Percentiles rank a stretch among this genome's conserved stretches.
These are phyloP conservation scores for Mimachlamys varia DNA, from an alignment of 2,888 invertebrate genomes.

Conservation along the genomic window DNA sequence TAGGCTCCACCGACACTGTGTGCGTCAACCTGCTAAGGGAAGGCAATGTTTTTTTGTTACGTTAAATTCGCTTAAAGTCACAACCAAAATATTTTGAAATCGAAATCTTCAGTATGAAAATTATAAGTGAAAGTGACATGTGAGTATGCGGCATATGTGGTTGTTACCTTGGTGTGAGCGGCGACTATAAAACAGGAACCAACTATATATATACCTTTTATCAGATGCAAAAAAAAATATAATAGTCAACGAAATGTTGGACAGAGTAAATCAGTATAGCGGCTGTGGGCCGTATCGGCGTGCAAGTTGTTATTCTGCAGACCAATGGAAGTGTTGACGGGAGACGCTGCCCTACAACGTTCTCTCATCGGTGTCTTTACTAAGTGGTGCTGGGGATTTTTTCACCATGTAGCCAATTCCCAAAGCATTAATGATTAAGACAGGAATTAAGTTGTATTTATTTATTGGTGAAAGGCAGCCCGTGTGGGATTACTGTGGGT, in stretches of 20 bases:
- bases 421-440: background rate
- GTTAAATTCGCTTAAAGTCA: conserved; percentile 19
- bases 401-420: background rate
- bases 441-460: background rate
- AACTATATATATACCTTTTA: conserved; percentile 4
- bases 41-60: conserved; percentile 13
- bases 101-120: conserved; percentile 26
- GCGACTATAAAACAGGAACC: background rate
- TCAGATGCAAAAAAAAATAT: conserved; percentile 31
- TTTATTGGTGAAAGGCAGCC: background rate
- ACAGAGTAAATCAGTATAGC: background rate
- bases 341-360: background rate
- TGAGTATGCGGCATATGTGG: background rate
- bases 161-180: background rate
- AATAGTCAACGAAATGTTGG: conserved; percentile 11
- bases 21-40: background rate
- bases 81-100: conserved; percentile 34
- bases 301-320: background rate
- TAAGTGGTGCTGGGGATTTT: background rate
- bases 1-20: background rate
- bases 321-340: background rate
- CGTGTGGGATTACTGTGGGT: conserved; percentile 4
- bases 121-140: background rate
- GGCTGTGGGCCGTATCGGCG: conserved; percentile 3
- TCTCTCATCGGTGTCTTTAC: background rate